These are phyloP conservation scores for Acrobasis consociella DNA, from an alignment of 2,888 invertebrate species.

Conservation along the genomic window DNA sequence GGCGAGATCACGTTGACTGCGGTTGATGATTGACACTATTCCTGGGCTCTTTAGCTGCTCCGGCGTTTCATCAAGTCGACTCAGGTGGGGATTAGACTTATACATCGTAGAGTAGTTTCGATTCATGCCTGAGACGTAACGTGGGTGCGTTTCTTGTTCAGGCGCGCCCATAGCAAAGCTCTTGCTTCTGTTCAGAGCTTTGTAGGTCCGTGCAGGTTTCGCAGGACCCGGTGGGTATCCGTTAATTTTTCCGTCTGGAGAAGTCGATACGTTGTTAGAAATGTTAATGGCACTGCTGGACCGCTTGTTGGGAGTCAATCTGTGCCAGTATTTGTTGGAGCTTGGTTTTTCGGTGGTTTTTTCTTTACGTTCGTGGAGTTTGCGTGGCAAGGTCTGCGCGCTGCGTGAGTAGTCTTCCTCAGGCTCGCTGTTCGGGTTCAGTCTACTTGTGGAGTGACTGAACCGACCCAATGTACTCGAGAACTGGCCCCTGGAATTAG, in stretches of 20 bases:
- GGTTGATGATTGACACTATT: slow-evolving; percentile 92
- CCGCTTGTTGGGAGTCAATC: slow-evolving; percentile 79
- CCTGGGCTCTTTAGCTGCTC: slow-evolving; percentile 92
- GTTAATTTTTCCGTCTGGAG: slow-evolving; percentile 69
- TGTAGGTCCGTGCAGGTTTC: slow-evolving; percentile 91
- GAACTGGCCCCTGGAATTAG: slow-evolving; percentile 85
- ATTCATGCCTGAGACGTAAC: slow-evolving; percentile 73
- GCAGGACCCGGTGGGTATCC: slow-evolving; percentile 84
- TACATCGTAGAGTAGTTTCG: slow-evolving; percentile 84
- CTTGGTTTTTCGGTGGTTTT: slow-evolving; percentile 70
- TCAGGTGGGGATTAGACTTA: slow-evolving; percentile 90
- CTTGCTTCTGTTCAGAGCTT: slow-evolving; percentile 90
- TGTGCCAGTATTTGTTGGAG: slow-evolving; percentile 73
- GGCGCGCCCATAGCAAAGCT: slow-evolving; percentile 92
- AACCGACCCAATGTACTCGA: slow-evolving; percentile 90
- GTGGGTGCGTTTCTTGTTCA: slow-evolving; percentile 75
- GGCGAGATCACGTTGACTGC: slow-evolving; percentile 90
- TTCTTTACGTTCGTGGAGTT: slow-evolving; percentile 79
- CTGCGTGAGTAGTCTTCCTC: slow-evolving; percentile 82
- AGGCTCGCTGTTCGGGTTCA: slow-evolving; percentile 81
- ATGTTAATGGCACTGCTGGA: slow-evolving; percentile 86
- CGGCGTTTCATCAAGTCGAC: slow-evolving; percentile 86
- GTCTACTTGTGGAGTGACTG: slow-evolving; percentile 90
- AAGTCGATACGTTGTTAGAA: slow-evolving; percentile 70
- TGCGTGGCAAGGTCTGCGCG: slow-evolving; percentile 90